Evolutionary conservation across 2,888 invertebrate genomes (phyloP), one percentile per base, ranked within the genome.

Genomic region (Sinopyrophorus schimmeli): DNA sequence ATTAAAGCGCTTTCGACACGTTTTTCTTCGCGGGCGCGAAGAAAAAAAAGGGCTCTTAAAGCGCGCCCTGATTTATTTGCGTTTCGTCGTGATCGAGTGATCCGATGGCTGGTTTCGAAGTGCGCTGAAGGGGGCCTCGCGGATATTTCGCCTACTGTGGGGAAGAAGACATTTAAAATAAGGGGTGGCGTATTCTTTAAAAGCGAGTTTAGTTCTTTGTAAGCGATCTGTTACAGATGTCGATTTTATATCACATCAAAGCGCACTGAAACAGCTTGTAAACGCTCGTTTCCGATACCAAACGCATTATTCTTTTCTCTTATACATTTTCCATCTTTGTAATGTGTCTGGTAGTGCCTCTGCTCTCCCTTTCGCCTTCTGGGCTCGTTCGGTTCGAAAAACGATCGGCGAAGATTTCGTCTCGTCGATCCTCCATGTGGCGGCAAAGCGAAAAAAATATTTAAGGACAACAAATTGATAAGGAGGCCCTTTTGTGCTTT

Each of bases 211-310:
- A 55, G 57, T 59, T 61, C 62, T 64, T 65, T 65, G 65, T 65
- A 57, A 63, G 63, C 68, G 69, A 69, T 70, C 68, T 68, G 68
- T 64, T 69, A 67, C 69, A 70, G 68, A 69, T 70, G 70, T 68
- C 68, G 69, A 69, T 68, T 67, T 68, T 66, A 67, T 67, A 63
- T 63, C 38, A 47, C 47, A 40, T 40, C 47, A 39, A 40, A 40
- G 39, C 34, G 18, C n/a, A 4, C 12, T 39, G 17, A 14, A 47
- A 47, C 32, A 34, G 32, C 32, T 47, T 32, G 39, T 10, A 47
- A 47, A 40, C 26, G 31, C 21, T 41, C 30, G 41, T 18, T 41
- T 41, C 41, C 41, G 41, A 31, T 41, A 41, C 41, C 16, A 41
- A 41, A 32, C 31, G 41, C 32, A 23, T 32, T 31, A 10, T n/a